These are phyloP conservation scores for Cydia pomonella DNA, from an alignment of 1,140 invertebrate species.

Conservation along the genomic window DNA sequence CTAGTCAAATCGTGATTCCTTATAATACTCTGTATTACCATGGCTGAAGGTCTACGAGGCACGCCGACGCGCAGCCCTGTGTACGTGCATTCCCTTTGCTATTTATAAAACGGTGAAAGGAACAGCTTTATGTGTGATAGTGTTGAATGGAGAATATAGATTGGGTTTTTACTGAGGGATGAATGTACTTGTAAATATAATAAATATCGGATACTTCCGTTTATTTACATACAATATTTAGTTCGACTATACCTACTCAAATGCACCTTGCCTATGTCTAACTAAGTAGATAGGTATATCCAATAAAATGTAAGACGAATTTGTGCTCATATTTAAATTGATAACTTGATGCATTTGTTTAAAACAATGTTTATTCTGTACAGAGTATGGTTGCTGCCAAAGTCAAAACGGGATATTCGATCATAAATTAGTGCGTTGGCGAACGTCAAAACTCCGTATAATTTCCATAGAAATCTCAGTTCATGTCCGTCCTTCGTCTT, in stretches of 20 bases:
- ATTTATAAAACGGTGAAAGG: conserved; percentile 68
- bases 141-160: conserved; percentile 62
- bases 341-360: neutral
- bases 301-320: neutral
- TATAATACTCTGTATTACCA: conserved; percentile 9
- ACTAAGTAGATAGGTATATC: neutral
- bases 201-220: neutral
- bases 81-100: conserved; percentile 60
- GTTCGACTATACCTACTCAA: neutral
- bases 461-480: neutral
- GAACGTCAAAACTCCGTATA: neutral
- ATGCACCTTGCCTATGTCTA: neutral
- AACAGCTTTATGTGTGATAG: conserved; percentile 58
- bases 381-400: neutral
- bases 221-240: neutral
- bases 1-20: neutral
- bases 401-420: neutral
- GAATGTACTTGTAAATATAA: neutral
- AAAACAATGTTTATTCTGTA: neutral
- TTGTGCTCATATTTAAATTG: neutral
- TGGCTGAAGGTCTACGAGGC: neutral
- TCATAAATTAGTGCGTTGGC: conserved; percentile 5
- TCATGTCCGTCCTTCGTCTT: neutral
- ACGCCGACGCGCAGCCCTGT: conserved; percentile 15
- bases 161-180: conserved; percentile 37